Percentiles rank a stretch among this genome's conserved stretches.
Conservation (phyloP, 2,113 vertebrate species). For the Nesoenas mayeri region DNA sequence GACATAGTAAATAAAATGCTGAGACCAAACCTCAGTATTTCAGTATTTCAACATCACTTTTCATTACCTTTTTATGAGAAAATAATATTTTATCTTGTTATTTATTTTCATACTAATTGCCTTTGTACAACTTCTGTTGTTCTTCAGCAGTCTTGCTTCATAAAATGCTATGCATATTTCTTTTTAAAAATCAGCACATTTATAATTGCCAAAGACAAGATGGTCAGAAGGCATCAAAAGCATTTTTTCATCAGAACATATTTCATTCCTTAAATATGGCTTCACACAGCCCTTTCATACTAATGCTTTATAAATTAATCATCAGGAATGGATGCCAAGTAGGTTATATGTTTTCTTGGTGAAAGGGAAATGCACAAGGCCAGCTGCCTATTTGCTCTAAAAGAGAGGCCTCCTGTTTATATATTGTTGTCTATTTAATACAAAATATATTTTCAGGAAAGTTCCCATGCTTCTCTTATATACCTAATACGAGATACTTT, state of each 20-base stretch:
- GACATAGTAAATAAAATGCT: neutral
- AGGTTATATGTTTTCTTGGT: neutral
- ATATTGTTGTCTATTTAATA: neutral
- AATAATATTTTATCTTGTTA: neutral
- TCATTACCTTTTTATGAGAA: neutral
- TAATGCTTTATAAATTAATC: conserved; percentile 6
- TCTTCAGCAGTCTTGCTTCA: neutral
- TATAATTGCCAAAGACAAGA: neutral
- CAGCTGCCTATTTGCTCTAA: neutral
- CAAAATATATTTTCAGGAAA: neutral
- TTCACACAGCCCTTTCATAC: neutral
- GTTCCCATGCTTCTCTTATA: neutral
- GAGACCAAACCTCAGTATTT: neutral
- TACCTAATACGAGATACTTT: neutral
- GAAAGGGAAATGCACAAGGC: neutral
- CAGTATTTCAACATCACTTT: neutral
- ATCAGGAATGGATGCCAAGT: neutral
- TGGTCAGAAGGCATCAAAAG: neutral
- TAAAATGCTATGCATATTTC: neutral
- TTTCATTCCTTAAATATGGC: neutral
- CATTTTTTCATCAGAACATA: neutral
- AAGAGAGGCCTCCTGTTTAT: neutral
- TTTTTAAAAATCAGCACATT: neutral
- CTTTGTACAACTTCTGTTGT: neutral
- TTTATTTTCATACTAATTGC: neutral